These are phyloP conservation scores for Poecile montanus DNA, from an alignment of 2,797 vertebrate species.

Conservation along the genomic window DNA sequence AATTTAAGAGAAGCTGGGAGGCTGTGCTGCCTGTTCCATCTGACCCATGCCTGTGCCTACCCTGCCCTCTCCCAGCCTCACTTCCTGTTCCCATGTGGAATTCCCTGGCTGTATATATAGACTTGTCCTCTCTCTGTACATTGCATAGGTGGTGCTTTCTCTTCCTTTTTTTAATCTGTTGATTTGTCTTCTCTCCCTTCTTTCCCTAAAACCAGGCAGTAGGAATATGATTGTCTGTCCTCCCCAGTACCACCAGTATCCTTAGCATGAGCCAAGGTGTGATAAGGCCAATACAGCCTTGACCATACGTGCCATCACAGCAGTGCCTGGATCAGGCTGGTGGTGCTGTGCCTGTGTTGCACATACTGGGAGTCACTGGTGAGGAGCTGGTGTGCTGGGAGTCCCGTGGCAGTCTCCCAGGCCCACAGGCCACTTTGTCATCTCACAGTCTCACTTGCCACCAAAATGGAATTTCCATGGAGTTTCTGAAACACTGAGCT, in stretches of 20 bases:
- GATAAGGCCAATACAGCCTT: background rate
- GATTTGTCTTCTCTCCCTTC: background rate
- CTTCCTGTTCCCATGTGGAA: background rate
- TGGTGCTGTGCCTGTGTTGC: fast-evolving
- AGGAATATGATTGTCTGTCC: background rate
- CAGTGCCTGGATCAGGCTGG: background rate
- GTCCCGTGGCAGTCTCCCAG: background rate
- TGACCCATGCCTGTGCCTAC: background rate
- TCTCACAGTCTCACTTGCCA: background rate
- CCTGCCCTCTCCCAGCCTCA: background rate
- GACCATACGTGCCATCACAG: background rate
- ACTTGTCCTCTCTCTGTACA: background rate
- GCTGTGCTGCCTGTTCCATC: background rate
- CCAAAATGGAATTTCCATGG: background rate
- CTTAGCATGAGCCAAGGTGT: background rate
- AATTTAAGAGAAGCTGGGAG: background rate
- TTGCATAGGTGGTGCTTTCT: background rate
- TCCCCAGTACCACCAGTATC: background rate
- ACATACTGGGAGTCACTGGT: background rate
- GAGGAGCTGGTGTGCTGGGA: background rate
- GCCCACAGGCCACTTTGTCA: background rate
- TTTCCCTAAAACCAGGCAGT: background rate
- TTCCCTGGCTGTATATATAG: conserved; percentile 14
- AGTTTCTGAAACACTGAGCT: background rate
- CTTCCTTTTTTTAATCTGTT: background rate